Evolutionary conservation across 2,113 vertebrate genomes (phyloP).

Genomic region (Gulo gulo): DNA sequence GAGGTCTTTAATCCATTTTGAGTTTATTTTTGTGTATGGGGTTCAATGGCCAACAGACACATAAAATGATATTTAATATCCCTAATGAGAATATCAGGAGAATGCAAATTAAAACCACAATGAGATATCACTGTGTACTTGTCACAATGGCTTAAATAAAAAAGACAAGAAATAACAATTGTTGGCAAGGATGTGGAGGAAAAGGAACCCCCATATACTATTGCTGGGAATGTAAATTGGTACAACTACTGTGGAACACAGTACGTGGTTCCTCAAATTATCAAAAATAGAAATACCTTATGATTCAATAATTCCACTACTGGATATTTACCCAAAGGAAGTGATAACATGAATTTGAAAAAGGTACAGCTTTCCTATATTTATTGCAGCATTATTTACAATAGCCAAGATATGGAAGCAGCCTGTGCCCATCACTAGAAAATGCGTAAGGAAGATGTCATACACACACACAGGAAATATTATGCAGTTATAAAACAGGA

Average conservation of each 20-base stretch:
- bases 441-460: not conserved
- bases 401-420: not conserved
- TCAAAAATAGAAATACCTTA: not conserved
- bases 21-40: not conserved
- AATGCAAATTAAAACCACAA: not conserved
- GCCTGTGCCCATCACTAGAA: not conserved
- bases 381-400: not conserved
- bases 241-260: not conserved
- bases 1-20: not conserved
- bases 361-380: not conserved
- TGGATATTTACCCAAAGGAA: not conserved
- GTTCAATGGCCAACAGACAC: not conserved
- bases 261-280: not conserved
- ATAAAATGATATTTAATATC: not conserved
- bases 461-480: not conserved
- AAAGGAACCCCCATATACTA: not conserved
- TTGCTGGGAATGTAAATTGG: not conserved
- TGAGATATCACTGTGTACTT: not conserved
- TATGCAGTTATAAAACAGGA: not conserved
- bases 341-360: not conserved
- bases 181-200: not conserved
- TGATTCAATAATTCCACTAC: not conserved
- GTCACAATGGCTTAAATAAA: not conserved
- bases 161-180: not conserved
- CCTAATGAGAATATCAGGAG: not conserved